phyloP scores from a whole-genome alignment of 2,113 vertebrate species.

The Drymodes brunneopygia region DNA sequence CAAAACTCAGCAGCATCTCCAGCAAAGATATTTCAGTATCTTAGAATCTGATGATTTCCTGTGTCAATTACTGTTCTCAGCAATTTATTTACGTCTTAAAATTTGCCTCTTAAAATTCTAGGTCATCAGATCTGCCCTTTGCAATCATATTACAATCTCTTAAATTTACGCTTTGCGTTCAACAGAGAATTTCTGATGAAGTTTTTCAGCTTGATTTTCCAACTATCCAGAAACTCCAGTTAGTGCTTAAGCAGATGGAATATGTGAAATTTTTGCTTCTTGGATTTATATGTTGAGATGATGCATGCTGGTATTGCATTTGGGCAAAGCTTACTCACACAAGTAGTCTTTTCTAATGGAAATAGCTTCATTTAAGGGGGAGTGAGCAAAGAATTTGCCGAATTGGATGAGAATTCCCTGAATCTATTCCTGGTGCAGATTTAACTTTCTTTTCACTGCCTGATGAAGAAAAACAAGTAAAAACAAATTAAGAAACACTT shows the following conservation, averaged over 20 bases:
- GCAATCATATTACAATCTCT: background rate
- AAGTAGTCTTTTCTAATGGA: constrained; percentile 26
- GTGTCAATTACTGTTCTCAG: background rate
- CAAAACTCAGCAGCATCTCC: background rate
- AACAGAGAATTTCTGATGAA: constrained; percentile 2
- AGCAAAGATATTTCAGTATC: background rate
- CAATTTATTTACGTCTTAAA: background rate
- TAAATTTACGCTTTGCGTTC: background rate
- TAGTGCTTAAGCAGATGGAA: background rate
- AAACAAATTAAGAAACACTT: constrained; percentile 44
- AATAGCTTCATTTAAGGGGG: constrained; percentile 23
- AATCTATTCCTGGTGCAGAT: constrained; percentile 23
- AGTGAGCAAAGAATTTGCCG: constrained; percentile 14
- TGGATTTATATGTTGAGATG: background rate
- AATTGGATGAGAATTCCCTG: constrained; percentile 46
- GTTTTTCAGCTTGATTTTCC: constrained; percentile 12
- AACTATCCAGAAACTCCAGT: background rate
- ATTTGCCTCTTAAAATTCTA: background rate
- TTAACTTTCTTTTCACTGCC: constrained; percentile 17
- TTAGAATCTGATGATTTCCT: background rate
- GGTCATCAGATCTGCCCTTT: background rate
- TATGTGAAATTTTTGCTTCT: background rate
- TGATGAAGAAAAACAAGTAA: constrained; percentile 52
- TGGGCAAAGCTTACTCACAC: constrained; percentile 14
- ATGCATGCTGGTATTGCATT: background rate